These are phyloP conservation scores for Pocillopora grandis DNA, from an alignment of 92 coral and sea anemone species.

Conservation along the genomic window DNA sequence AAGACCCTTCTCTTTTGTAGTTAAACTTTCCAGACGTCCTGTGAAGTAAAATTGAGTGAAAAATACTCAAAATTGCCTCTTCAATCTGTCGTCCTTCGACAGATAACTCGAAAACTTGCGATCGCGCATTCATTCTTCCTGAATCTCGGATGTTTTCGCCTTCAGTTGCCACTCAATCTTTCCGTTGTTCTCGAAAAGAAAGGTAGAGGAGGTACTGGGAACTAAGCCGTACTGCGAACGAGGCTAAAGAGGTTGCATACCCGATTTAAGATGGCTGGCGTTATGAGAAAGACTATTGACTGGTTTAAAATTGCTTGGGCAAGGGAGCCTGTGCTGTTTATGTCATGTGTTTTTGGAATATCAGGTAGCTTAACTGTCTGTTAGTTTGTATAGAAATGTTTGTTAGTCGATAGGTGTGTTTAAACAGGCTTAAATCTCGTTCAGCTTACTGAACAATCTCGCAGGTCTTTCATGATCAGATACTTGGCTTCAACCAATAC, in stretches of 20 bases:
- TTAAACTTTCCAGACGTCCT: conserved; percentile 93
- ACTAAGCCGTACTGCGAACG: not conserved
- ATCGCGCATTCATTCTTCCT: conserved; percentile 84
- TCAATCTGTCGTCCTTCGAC: conserved; percentile 95
- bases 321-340: conserved; percentile 85
- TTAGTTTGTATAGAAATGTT: not conserved
- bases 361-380: conserved; percentile 57
- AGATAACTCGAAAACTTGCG: conserved; percentile 93
- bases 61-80: conserved; percentile 85
- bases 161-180: not conserved
- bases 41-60: conserved; percentile 93
- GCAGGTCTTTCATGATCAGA: too few relatives aligned
- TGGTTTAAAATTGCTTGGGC: conserved; percentile 94
- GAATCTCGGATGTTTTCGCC: not conserved
- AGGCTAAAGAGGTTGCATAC: not conserved
- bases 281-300: conserved; percentile 59
- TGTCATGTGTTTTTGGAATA: conserved; percentile 83
- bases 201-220: not conserved
- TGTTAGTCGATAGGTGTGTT: too few relatives aligned
- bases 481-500: too few relatives aligned
- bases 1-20: conserved; percentile 93
- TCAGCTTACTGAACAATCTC: not conserved
- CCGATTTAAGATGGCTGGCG: conserved; percentile 58
- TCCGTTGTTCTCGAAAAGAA: not conserved
- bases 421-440: not conserved